A percentile compares a stretch with the other conserved stretches of the same genome.
These are phyloP conservation scores for Danio aesculapii DNA, from an alignment of 2,797 vertebrate genomes.

Conservation along the genomic window DNA sequence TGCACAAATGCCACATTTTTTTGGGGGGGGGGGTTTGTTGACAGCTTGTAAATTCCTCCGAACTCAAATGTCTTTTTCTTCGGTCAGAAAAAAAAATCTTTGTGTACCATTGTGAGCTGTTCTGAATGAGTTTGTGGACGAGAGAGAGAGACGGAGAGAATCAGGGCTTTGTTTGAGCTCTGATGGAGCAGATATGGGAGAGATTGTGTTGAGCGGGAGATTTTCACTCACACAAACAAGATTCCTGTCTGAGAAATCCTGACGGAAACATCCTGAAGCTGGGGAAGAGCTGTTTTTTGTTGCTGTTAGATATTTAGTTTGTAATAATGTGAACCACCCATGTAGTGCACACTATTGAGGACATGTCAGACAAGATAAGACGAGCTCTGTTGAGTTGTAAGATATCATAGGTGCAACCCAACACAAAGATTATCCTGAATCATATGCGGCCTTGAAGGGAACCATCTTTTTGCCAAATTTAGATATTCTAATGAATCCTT, in stretches of 20 bases:
- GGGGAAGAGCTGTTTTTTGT: neutral
- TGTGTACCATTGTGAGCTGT: conserved; percentile 24
- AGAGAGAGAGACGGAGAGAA: conserved; percentile 33
- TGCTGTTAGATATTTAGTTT: neutral
- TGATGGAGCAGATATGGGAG: conserved; percentile 17
- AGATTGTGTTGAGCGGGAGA: neutral
- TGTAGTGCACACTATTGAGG: neutral
- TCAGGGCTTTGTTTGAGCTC: conserved; percentile 21
- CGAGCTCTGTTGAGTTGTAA: conserved; percentile 1
- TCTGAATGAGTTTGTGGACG: conserved; percentile 1
- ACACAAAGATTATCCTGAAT: neutral
- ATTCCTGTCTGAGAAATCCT: conserved; percentile 19
- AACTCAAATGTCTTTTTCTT: conserved; percentile 10
- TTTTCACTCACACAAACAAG: neutral
- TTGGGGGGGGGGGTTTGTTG: neutral
- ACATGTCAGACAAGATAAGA: neutral
- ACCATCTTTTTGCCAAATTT: neutral
- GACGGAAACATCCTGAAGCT: neutral
- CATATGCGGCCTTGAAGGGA: neutral
- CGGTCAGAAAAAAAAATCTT: conserved; percentile 8
- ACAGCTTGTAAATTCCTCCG: conserved; percentile 28
- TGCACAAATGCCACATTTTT: conserved; percentile 18
- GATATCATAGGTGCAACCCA: neutral
- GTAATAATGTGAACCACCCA: neutral
- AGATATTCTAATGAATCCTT: neutral